These are phyloP conservation scores for Bursaphelenchus okinawaensis DNA, from an alignment of 2,888 invertebrate genomes.

Conservation along the genomic window DNA sequence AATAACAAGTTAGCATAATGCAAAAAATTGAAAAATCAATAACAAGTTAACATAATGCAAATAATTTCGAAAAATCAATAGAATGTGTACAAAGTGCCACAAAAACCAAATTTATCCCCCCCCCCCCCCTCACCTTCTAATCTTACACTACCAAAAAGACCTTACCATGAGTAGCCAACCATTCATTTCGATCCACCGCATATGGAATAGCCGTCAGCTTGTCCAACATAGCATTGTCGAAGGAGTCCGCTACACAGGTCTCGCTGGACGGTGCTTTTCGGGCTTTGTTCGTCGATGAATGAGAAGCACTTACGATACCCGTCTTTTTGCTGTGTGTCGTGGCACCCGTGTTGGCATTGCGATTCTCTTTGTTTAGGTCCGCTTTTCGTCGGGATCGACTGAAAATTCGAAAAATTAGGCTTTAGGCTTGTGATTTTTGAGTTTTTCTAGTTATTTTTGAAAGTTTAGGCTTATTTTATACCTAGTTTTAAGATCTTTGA, in stretches of 20 bases:
- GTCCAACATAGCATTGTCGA: conserved; percentile 66
- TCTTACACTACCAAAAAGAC: conserved; percentile 2
- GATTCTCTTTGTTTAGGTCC: conserved; percentile 22
- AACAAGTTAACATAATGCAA: too few relatives aligned
- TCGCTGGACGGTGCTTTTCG: conserved; percentile 26
- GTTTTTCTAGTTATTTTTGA: too few relatives aligned
- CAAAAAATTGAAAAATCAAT: too few relatives aligned
- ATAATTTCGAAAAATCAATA: conserved; percentile 8
- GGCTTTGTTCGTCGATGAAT: conserved; percentile 25
- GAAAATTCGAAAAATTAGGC: conserved; percentile 19
- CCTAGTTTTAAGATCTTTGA: too few relatives aligned
- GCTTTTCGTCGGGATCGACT: conserved; percentile 41
- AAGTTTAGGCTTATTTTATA: too few relatives aligned
- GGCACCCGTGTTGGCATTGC: conserved; percentile 9
- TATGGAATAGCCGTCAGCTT: conserved; percentile 87
- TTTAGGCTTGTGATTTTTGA: too few relatives aligned
- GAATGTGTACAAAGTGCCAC: neutral
- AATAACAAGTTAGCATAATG: too few relatives aligned
- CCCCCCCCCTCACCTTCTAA: too few relatives aligned
- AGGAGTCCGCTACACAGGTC: conserved; percentile 52
- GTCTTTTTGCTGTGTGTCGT: conserved; percentile 12
- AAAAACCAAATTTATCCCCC: conserved; percentile 5
- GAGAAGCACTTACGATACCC: conserved; percentile 17
- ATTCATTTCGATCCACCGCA: conserved; percentile 95
- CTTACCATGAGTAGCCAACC: conserved; percentile 97